A percentile compares a stretch with the other conserved stretches of the same genome.
phyloP scores from a whole-genome alignment of 2,113 vertebrate species.

The Coptodon bakossiorum region DNA sequence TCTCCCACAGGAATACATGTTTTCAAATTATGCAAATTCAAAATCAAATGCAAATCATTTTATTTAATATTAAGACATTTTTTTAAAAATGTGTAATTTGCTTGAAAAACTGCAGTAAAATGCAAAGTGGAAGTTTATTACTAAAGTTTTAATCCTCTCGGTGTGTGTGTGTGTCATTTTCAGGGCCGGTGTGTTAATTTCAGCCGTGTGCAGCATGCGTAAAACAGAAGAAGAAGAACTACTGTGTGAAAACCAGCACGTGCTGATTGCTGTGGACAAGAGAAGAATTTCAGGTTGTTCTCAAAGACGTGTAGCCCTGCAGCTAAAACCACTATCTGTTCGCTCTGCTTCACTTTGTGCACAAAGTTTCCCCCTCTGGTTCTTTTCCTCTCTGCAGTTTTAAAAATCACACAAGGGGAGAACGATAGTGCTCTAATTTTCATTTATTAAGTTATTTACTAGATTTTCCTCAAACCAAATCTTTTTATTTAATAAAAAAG shows the following conservation, averaged over 20 bases:
- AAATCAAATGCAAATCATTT: neutral
- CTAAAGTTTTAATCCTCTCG: neutral
- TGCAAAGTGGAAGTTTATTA: neutral
- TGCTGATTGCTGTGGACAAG: neutral
- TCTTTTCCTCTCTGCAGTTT: neutral
- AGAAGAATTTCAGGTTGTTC: neutral
- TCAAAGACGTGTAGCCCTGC: neutral
- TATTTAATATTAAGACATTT: neutral
- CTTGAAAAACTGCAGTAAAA: neutral
- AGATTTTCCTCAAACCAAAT: neutral
- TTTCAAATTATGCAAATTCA: neutral
- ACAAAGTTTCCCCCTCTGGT: neutral
- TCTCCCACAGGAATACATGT: rapidly evolving
- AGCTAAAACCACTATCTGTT: conserved; percentile 22
- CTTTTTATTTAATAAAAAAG: neutral
- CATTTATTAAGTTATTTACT: conserved; percentile 16
- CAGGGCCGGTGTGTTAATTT: conserved; percentile 95
- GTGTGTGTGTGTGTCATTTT: conserved; percentile 15
- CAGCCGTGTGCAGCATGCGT: conserved; percentile 77
- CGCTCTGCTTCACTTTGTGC: neutral
- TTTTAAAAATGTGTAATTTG: rapidly evolving
- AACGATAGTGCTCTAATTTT: neutral
- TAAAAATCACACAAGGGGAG: neutral
- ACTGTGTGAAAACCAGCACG: neutral
- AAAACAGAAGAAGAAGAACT: conserved; percentile 4